Base-by-base conservation (phyloP, 2,888 invertebrate genomes). In the Argyresthia albistria region DNA sequence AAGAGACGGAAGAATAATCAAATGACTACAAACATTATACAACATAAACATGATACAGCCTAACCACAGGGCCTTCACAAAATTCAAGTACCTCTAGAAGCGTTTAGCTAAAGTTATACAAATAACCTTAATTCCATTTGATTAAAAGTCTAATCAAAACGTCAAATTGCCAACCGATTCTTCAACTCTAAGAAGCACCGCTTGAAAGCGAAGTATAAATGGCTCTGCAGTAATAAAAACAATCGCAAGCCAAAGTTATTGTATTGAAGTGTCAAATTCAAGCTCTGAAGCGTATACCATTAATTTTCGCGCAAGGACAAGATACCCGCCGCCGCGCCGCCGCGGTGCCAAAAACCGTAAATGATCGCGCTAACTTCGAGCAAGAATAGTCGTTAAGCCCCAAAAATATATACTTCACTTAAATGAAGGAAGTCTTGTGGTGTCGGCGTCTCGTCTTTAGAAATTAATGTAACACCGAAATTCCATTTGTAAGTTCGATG, bases 311-410 rank as follows among this genome's bases (percentile, higher is more conserved):
- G 52, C 59, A 55, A 49, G 8, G 42, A 53, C 47, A 36, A 43
- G 35, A 43, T 12, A 35, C 25, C 25, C 16, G 42, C 43, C 48
- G 48, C 43, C 25, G 14, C 10, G 14, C 10, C 46, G 49, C 45
- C 55, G 50, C 54, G 53, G 60, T 64, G 66, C 70, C 71, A 71
- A 70, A 73, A 70, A 64, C 63, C 63, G 65, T 64, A 70, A 74
- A 71, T 69, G 62, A 66, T 65, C 54, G 61, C 57, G 46, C 54
- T 47, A 57, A 57, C 54, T 57, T 57, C 52, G 52, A 54, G 53
- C 53, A 9, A 47, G 54, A 65, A 65, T 62, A 61, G 61, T 61
- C 64, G 58, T 62, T 62, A 59, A 58, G 58, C 52, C 55, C 53
- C 45, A 35, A 43, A 51, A 51, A 51, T 51, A 43, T 43, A 35